phyloP scores from a whole-genome alignment of 2,797 vertebrate genomes.

The Chaetophractus vellerosus region DNA sequence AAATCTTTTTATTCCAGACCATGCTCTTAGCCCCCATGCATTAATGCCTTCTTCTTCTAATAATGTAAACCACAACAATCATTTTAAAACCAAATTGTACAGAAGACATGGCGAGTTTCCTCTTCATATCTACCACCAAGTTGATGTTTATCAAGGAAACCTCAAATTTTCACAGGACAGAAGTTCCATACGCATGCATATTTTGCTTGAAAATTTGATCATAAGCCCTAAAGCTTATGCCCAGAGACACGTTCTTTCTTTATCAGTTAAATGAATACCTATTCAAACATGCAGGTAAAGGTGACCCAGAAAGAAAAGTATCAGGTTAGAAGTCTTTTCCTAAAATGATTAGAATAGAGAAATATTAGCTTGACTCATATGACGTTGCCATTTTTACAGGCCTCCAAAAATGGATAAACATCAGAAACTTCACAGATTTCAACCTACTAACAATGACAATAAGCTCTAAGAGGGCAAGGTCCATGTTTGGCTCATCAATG shows the following conservation, averaged over 20 bases:
- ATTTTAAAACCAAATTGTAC: conserved; percentile 42
- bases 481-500: background rate
- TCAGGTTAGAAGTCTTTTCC: background rate
- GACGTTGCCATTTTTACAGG: background rate
- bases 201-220: background rate
- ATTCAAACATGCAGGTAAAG: background rate
- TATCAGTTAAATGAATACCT: background rate
- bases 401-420: background rate
- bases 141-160: conserved; percentile 15
- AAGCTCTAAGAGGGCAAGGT: background rate
- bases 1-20: background rate
- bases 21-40: background rate
- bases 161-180: background rate
- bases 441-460: background rate
- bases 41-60: background rate
- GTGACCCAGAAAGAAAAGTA: background rate
- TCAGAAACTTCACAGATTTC: background rate
- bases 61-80: conserved; percentile 5
- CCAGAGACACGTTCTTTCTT: background rate
- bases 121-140: conserved; percentile 58
- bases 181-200: background rate
- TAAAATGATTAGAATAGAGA: background rate
- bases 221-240: background rate
- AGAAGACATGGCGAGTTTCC: conserved; percentile 52
- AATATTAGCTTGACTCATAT: background rate